Evolutionary conservation across 2,113 vertebrate genomes (phyloP).

Genomic region (Sorex araneus): DNA sequence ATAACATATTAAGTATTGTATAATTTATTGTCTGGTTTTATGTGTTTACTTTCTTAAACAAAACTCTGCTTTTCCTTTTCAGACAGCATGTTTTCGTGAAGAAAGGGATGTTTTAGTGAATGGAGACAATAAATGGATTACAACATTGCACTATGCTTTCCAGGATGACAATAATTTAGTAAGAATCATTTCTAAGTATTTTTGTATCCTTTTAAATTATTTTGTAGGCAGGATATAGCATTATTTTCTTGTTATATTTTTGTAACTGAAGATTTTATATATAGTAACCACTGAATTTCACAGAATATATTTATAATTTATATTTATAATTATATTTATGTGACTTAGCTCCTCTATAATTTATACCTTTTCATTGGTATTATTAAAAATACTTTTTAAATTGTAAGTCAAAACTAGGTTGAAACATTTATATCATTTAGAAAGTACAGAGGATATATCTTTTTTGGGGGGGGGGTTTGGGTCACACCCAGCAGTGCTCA

Average conservation of each 20-base stretch:
- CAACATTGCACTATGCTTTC: slow-evolving; percentile 98
- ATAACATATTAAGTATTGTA: slow-evolving; percentile 42
- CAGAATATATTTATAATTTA: neutral
- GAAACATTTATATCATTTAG: slow-evolving; percentile 40
- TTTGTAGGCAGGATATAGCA: neutral
- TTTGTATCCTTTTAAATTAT: neutral
- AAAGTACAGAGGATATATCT: neutral
- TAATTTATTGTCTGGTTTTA: slow-evolving; percentile 29
- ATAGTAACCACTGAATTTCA: slow-evolving; percentile 35
- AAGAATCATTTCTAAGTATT: slow-evolving; percentile 78
- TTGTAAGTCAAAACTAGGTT: slow-evolving; percentile 18
- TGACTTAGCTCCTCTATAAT: neutral
- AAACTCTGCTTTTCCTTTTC: slow-evolving; percentile 73
- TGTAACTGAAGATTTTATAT: slow-evolving; percentile 38
- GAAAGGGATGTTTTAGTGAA: slow-evolving; percentile 98
- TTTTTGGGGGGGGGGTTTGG: neutral
- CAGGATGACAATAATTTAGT: slow-evolving; percentile 99
- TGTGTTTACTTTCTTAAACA: slow-evolving; percentile 51
- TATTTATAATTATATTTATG: too few relatives aligned
- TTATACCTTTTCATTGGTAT: slow-evolving; percentile 31
- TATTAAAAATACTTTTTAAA: slow-evolving; percentile 32
- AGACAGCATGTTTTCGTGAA: slow-evolving; percentile 99
- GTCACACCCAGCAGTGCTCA: too few relatives aligned
- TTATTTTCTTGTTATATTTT: slow-evolving; percentile 31
- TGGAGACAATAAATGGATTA: slow-evolving; percentile 98